Conservation (phyloP, 2,888 invertebrate genomes). For the Microplitis deprimator region DNA sequence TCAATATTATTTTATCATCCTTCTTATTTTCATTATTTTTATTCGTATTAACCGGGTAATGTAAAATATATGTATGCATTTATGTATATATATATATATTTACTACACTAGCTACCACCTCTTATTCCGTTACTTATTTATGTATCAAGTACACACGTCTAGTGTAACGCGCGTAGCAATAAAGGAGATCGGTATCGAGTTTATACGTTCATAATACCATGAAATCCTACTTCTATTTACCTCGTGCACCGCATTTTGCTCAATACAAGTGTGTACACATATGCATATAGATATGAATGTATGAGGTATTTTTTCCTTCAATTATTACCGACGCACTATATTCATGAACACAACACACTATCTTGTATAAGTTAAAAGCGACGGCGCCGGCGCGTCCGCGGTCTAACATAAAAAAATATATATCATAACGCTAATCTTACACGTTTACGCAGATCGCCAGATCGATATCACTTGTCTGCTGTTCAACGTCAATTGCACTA, state of each 20-base stretch:
- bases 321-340: constrained; percentile 44
- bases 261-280: no score
- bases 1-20: background rate
- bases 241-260: constrained; percentile 2
- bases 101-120: constrained; percentile 22
- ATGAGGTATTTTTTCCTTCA: constrained; percentile 40
- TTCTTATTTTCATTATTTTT: no score
- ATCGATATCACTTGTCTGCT: constrained; percentile 45
- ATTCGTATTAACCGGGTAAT: no score
- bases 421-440: constrained; percentile 46
- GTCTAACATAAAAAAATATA: constrained; percentile 33
- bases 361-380: constrained; percentile 11
- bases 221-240: constrained; percentile 21
- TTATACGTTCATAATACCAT: constrained; percentile 26
- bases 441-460: constrained; percentile 49
- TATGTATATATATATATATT: background rate
- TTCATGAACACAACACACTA: background rate
- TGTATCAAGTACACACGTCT: constrained; percentile 20
- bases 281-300: no score
- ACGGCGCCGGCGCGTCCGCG: constrained; percentile 46
- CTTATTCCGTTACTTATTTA: constrained; percentile 35
- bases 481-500: constrained; percentile 43
- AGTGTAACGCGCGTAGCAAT: constrained; percentile 27
- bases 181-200: constrained; percentile 36
- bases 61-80: no score